Evolutionary conservation across 2,797 vertebrate species (phyloP).

Genomic region (Microcaecilia unicolor): DNA sequence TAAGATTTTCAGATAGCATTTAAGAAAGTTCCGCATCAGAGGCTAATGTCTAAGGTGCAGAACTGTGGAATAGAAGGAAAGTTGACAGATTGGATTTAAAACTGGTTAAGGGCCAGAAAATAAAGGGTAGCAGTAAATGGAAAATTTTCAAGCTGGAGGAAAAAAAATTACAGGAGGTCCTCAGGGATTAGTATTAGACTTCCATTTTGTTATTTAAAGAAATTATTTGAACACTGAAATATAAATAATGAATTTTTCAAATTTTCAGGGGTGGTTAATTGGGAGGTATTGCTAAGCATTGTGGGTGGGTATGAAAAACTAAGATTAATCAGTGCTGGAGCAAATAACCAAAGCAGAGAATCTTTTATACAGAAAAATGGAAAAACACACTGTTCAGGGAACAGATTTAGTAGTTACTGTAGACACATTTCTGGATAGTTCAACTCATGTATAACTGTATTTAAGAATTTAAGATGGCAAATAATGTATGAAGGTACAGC

Average conservation of each 20-base stretch:
- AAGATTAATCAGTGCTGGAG: too few species aligned
- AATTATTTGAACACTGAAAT: neutral
- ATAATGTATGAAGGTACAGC: neutral
- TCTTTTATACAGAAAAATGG: neutral
- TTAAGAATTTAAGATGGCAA: constrained; percentile 8
- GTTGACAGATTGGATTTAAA: constrained; percentile 35
- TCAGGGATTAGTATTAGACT: constrained; percentile 2
- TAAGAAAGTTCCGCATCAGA: constrained; percentile 33
- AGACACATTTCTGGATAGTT: constrained; percentile 7
- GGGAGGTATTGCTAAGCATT: neutral
- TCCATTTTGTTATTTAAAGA: neutral
- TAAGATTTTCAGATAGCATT: constrained; percentile 35
- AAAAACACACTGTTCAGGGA: neutral
- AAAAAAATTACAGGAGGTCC: neutral
- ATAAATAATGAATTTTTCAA: neutral
- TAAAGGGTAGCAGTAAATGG: constrained; percentile 24
- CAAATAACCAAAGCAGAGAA: neutral
- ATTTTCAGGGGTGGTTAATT: neutral
- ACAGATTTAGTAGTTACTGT: constrained; percentile 4
- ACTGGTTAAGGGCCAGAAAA: constrained; percentile 25
- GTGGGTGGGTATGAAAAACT: neutral
- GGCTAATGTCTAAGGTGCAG: constrained; percentile 30
- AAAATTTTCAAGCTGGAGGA: constrained; percentile 14
- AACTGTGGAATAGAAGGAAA: constrained; percentile 23
- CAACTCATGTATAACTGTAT: neutral